phyloP scores from a whole-genome alignment of 2,113 vertebrate species.

The Proterorhinus semilunaris region DNA sequence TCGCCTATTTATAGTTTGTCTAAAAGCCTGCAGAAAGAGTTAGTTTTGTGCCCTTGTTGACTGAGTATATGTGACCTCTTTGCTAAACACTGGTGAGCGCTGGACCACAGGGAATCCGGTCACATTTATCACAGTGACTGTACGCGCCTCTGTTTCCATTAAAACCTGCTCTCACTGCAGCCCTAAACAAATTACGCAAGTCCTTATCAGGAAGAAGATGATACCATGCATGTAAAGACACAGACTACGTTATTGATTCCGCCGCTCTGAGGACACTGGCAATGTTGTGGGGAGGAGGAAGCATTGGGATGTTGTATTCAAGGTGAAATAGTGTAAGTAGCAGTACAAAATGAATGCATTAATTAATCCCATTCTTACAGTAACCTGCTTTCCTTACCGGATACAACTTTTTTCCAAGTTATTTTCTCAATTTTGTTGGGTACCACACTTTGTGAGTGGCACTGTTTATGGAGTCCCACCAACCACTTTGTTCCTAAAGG shows the following conservation, averaged over 20 bases:
- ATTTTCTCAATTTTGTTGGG: too few species aligned
- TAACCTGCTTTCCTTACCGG: too few species aligned
- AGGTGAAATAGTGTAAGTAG: too few species aligned
- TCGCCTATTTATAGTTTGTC: background rate
- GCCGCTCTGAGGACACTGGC: conserved; percentile 5
- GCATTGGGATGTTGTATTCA: background rate
- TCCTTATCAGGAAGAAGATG: conserved; percentile 32
- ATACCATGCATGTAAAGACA: conserved; percentile 25
- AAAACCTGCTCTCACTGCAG: background rate
- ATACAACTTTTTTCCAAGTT: too few species aligned
- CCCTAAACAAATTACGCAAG: conserved; percentile 1
- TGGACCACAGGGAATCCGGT: conserved; percentile 20
- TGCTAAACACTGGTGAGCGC: conserved; percentile 36
- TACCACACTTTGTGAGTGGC: too few species aligned
- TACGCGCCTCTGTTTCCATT: conserved; percentile 18
- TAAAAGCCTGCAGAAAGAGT: background rate
- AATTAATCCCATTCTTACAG: too few species aligned
- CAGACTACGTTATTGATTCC: conserved; percentile 22
- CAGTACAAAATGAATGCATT: too few species aligned
- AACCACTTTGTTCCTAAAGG: too few species aligned
- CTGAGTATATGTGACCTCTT: conserved; percentile 32
- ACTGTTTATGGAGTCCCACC: too few species aligned
- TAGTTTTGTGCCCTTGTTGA: conserved; percentile 24
- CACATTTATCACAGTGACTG: conserved; percentile 38
- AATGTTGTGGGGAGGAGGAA: background rate